These are phyloP conservation scores for Agrilus planipennis DNA, from an alignment of 1,140 invertebrate genomes.

Conservation along the genomic window DNA sequence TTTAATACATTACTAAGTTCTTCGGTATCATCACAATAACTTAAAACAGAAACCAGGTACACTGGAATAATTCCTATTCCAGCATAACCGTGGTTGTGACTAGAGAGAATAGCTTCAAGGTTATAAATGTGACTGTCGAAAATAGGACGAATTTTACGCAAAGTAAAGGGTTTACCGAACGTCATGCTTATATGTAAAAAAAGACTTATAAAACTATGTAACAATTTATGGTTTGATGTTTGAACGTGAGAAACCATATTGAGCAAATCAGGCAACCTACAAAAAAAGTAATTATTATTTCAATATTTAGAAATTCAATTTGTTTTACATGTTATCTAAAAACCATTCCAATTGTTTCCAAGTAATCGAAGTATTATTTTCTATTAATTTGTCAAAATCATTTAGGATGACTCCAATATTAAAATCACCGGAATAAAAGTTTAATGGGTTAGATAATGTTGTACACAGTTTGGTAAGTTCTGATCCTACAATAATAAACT, in stretches of 20 bases:
- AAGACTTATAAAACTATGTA: conserved; percentile 34
- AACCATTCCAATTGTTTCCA: conserved; percentile 47
- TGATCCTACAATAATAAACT: conserved; percentile 29
- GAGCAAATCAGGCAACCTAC: conserved; percentile 34
- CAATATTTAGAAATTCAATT: conserved; percentile 4
- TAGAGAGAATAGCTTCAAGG: conserved; percentile 31
- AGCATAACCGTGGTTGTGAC: conserved; percentile 32
- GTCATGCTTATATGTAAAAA: conserved; percentile 37
- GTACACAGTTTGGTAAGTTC: conserved; percentile 35
- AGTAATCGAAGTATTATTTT: conserved; percentile 29
- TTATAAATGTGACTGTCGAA: conserved; percentile 38
- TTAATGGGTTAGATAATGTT: conserved; percentile 39
- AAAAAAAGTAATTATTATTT: neutral
- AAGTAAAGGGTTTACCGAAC: conserved; percentile 39
- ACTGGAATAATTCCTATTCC: conserved; percentile 43
- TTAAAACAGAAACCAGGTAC: conserved; percentile 40
- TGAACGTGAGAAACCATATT: conserved; percentile 31
- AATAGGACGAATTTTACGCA: conserved; percentile 38
- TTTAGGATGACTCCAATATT: conserved; percentile 38
- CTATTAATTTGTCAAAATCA: conserved; percentile 39
- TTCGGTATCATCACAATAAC: conserved; percentile 28
- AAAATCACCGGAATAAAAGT: conserved; percentile 38
- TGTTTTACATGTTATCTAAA: conserved; percentile 38
- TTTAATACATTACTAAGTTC: conserved; percentile 38
- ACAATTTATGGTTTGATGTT: conserved; percentile 26